These are phyloP conservation scores for Rotaria sp. DNA, from an alignment of 2,888 invertebrate genomes.

Conservation along the genomic window DNA sequence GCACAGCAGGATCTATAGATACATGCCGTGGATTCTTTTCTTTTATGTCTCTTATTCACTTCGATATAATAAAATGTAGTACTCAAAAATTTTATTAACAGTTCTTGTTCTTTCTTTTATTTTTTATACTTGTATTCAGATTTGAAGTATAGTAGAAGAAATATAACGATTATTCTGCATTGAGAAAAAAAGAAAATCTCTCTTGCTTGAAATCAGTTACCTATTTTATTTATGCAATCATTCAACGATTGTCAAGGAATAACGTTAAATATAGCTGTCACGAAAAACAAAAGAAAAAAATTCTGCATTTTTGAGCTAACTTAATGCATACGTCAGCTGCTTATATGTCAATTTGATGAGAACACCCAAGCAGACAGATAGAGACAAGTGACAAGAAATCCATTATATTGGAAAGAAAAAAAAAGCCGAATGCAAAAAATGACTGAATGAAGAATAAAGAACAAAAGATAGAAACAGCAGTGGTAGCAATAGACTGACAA, in stretches of 20 bases:
- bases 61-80: background rate
- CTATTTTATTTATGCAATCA: too few species aligned
- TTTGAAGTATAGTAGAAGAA: background rate
- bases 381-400: slow-evolving; percentile 8
- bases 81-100: too few species aligned
- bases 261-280: background rate
- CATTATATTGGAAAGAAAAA: background rate
- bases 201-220: too few species aligned
- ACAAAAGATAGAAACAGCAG: background rate
- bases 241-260: background rate
- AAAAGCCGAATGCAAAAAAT: background rate
- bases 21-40: background rate
- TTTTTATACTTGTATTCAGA: too few species aligned
- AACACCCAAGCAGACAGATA: background rate
- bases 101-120: background rate
- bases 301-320: background rate
- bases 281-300: background rate
- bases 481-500: background rate
- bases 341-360: background rate
- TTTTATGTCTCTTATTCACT: background rate
- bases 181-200: background rate
- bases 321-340: background rate
- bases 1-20: slow-evolving; percentile 1
- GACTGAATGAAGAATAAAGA: background rate
- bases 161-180: background rate